Evolutionary conservation across 1,140 invertebrate species (phyloP), one percentile per base, ranked within the genome.

Genomic region (Cydia strobilella): DNA sequence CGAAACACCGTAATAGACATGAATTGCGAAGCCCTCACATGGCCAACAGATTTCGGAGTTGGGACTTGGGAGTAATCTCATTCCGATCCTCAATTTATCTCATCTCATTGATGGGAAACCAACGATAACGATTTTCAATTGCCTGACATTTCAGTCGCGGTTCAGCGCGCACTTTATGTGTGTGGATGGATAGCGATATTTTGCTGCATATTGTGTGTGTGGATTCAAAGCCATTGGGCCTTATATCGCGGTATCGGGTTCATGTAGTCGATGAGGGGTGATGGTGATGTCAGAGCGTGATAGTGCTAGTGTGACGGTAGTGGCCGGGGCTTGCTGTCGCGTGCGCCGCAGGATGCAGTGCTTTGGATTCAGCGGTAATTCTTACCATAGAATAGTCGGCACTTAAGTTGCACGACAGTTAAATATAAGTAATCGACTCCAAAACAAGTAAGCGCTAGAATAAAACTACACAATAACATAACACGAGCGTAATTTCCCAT

Each of bases 281-380:
- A 81, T 81, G 83, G 81, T 80, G 74, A 90, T 90, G 90, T 85
- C 88, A 73, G 90, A 87, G 76, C 77, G 85, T 74, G 88, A 90
- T 82, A 85, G 74, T 73, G 76, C 59, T 77, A 83, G 82, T 81
- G 74, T 84, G 39, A 82, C 82, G 62, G 78, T 75, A 66, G 80
- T 72, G 62, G 59, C 20, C 15, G 81, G 84, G 72, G 82, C 85
- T n/a, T 90, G 90, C 77, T 91, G 89, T 74, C 88, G 87, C 81
- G 86, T 87, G 80, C 89, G 90, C 73, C 77, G 88, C 18, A 90
- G 81, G 73, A 91, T 92, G 88, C 88, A 88, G 85, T 92, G 90
- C 79, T 92, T 92, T 79, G 88, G 89, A 85, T 88, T 91, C 77
- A 80, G 85, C 77, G 90, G 90, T 92, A 90, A 88, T 78, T 71